phyloP scores from a whole-genome alignment of 2,113 vertebrate genomes.

The Crocuta crocuta region DNA sequence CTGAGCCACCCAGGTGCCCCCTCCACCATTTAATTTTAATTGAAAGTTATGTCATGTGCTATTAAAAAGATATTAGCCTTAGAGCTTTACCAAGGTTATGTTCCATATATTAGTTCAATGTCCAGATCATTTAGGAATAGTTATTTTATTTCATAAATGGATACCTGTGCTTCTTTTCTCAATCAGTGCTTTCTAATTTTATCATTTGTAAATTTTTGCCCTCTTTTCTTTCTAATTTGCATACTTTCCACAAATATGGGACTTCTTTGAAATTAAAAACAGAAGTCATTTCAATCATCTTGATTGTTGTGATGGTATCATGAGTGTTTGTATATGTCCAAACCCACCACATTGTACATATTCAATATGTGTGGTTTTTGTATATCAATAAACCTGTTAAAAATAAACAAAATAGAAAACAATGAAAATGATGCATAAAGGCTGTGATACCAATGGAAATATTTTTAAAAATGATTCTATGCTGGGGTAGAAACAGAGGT shows the following conservation, averaged over 20 bases:
- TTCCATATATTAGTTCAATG: slow-evolving; percentile 26
- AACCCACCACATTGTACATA: background rate
- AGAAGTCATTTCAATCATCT: background rate
- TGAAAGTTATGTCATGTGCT: no score
- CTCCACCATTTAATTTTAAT: no score
- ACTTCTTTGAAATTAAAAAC: slow-evolving; percentile 42
- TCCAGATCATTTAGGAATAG: background rate
- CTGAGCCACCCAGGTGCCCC: no score
- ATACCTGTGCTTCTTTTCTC: background rate
- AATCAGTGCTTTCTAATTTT: slow-evolving; percentile 3
- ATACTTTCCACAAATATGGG: background rate
- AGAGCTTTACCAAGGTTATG: background rate
- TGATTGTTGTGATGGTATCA: background rate
- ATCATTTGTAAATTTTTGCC: background rate
- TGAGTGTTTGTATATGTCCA: background rate
- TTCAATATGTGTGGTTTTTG: background rate
- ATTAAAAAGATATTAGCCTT: background rate
- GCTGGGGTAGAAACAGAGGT: background rate
- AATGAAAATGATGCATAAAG: background rate
- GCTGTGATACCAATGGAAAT: background rate
- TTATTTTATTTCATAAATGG: slow-evolving; percentile 9
- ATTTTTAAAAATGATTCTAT: background rate
- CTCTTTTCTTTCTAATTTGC: background rate
- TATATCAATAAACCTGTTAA: background rate
- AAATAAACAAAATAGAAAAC: background rate